phyloP scores from a whole-genome alignment of 1,140 invertebrate genomes.

The Panagrolaimus sp. region DNA sequence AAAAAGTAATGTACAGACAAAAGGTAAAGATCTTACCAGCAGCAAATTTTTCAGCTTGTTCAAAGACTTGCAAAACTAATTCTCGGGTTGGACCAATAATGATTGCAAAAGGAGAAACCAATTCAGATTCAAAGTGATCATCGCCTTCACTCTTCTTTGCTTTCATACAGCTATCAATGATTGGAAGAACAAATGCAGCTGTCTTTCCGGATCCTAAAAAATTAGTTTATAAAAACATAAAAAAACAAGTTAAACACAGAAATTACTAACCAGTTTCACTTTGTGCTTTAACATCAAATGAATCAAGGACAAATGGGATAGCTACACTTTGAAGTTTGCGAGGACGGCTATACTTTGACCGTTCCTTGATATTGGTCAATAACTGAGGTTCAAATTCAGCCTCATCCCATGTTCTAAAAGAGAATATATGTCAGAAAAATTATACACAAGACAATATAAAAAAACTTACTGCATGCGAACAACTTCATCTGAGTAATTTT shows the following conservation, averaged over 20 bases:
- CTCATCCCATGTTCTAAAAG: slow-evolving; percentile 63
- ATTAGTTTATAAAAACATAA: too few species aligned
- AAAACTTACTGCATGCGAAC: slow-evolving; percentile 22
- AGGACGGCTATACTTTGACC: slow-evolving; percentile 75
- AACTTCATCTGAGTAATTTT: slow-evolving; percentile 68
- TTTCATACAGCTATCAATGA: slow-evolving; percentile 88
- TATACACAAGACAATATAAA: neutral
- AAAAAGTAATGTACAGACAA: slow-evolving; percentile 21
- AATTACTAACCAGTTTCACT: slow-evolving; percentile 48
- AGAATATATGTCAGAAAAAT: neutral
- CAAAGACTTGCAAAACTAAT: slow-evolving; percentile 90
- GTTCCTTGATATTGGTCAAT: slow-evolving; percentile 74
- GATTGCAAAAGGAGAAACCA: slow-evolving; percentile 72
- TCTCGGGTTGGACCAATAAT: slow-evolving; percentile 90
- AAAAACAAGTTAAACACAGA: too few species aligned
- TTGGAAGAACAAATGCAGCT: slow-evolving; percentile 89
- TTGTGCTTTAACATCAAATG: slow-evolving; percentile 52
- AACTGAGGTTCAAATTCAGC: slow-evolving; percentile 62
- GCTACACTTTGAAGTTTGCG: slow-evolving; percentile 61
- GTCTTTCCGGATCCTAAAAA: slow-evolving; percentile 74
- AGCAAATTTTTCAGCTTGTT: slow-evolving; percentile 90
- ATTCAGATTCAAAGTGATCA: slow-evolving; percentile 44
- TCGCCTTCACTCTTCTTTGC: slow-evolving; percentile 56
- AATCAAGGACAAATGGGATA: slow-evolving; percentile 34
- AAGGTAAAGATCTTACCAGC: slow-evolving; percentile 66